Conservation (phyloP, 2,888 invertebrate species). For the Plagiodera versicolora region DNA sequence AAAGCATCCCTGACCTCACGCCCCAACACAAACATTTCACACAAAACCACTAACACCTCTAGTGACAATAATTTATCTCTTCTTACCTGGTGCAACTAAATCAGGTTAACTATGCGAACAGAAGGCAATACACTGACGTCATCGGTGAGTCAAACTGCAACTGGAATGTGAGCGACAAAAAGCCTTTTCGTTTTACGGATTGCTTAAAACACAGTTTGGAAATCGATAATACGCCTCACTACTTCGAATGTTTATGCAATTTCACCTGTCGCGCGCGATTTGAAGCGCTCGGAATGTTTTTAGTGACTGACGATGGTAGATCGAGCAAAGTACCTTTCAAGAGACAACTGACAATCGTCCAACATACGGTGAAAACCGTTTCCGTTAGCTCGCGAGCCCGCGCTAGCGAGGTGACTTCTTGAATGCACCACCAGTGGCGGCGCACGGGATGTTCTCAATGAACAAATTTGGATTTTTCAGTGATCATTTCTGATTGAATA, state of each 20-base stretch:
- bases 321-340: neutral
- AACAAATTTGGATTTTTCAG: no score
- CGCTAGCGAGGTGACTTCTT: slow-evolving; percentile 21
- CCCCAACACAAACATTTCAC: neutral
- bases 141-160: neutral
- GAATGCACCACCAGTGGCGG: slow-evolving; percentile 18
- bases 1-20: neutral
- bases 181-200: neutral
- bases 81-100: neutral
- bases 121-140: neutral
- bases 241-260: neutral
- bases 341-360: neutral
- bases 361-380: slow-evolving; percentile 21
- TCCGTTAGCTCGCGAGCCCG: slow-evolving; percentile 13
- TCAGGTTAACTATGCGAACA: neutral
- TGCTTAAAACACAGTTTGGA: neutral
- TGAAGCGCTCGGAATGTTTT: slow-evolving; percentile 4
- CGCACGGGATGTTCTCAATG: no score
- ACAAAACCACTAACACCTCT: neutral
- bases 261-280: neutral
- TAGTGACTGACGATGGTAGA: slow-evolving; percentile 8
- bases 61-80: neutral
- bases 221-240: neutral
- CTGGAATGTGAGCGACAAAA: neutral
- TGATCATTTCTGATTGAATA: no score